Conservation (phyloP, 2,797 vertebrate genomes). For the Cephalopachus bancanus region DNA sequence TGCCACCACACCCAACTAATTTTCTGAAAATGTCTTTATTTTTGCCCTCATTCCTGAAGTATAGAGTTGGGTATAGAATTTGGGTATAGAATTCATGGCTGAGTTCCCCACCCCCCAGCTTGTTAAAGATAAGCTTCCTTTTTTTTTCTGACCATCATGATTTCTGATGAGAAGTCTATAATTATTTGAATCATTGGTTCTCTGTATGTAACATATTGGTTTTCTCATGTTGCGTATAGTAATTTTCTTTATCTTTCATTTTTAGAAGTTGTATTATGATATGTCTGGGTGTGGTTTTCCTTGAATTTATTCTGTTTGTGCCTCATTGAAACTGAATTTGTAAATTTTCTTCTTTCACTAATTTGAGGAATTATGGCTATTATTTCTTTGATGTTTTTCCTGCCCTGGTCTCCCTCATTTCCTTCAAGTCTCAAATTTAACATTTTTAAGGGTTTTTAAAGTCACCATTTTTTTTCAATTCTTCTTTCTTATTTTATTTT, state of each 20-base stretch:
- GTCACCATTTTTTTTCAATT: not conserved
- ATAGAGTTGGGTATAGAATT: not conserved
- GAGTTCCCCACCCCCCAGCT: not conserved
- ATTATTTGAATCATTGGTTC: conserved; percentile 16
- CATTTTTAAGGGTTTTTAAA: not conserved
- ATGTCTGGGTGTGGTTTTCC: not conserved
- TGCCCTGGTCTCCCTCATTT: not conserved
- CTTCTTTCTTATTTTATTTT: not conserved
- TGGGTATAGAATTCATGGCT: conserved; percentile 3
- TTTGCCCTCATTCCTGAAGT: not conserved
- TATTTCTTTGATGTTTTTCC: conserved; percentile 2
- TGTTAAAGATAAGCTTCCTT: not conserved
- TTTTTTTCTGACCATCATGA: not conserved
- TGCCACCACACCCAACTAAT: too few relatives aligned
- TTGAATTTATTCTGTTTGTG: conserved; percentile 29
- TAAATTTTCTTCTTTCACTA: not conserved
- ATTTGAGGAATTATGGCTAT: conserved; percentile 5
- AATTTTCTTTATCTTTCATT: conserved; percentile 7
- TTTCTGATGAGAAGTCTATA: conserved; percentile 11
- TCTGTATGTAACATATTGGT: not conserved
- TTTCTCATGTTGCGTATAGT: not conserved
- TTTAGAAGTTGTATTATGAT: not conserved
- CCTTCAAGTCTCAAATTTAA: not conserved
- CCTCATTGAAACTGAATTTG: not conserved
- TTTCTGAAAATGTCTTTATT: conserved; percentile 9